Evolutionary conservation across 2,797 vertebrate genomes (phyloP).

Genomic region (Crenuchus spilurus): DNA sequence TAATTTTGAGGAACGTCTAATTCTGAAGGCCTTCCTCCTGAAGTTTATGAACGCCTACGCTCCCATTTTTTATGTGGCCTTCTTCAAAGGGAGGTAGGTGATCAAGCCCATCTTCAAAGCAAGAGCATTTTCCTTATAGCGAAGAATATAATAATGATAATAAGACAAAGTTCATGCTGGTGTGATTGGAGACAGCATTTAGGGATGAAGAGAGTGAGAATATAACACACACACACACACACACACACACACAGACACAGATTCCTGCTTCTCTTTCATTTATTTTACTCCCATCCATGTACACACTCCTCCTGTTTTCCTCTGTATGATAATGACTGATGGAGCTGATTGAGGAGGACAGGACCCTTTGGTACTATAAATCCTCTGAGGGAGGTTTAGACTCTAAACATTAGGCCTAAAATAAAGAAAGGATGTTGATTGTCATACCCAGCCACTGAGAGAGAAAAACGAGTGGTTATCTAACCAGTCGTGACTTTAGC

Average conservation of each 20-base stretch:
- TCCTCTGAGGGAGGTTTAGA: background rate
- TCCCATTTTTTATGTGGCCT: slow-evolving; percentile 97
- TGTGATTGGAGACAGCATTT: background rate
- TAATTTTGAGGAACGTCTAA: slow-evolving; percentile 91
- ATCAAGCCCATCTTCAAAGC: background rate
- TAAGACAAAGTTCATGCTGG: background rate
- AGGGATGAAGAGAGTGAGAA: too few relatives aligned
- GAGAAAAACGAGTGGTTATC: background rate
- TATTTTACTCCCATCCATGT: background rate
- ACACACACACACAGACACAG: slow-evolving; percentile 2
- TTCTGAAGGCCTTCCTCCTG: slow-evolving; percentile 93
- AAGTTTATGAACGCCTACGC: slow-evolving; percentile 99
- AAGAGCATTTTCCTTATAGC: background rate
- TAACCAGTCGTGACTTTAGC: slow-evolving; percentile 44
- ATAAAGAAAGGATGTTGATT: slow-evolving; percentile 6
- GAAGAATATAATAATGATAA: background rate
- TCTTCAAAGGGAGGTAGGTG: slow-evolving; percentile 95
- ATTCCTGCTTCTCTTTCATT: background rate
- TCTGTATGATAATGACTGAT: background rate
- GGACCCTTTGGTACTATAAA: background rate
- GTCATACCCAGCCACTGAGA: background rate
- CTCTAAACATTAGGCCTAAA: slow-evolving; percentile 26
- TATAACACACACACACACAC: slow-evolving; percentile 1
- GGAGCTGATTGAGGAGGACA: background rate
- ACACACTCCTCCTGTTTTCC: background rate